Conservation (phyloP, 2,113 vertebrate species). For the Epinephelus cyanopodus region DNA sequence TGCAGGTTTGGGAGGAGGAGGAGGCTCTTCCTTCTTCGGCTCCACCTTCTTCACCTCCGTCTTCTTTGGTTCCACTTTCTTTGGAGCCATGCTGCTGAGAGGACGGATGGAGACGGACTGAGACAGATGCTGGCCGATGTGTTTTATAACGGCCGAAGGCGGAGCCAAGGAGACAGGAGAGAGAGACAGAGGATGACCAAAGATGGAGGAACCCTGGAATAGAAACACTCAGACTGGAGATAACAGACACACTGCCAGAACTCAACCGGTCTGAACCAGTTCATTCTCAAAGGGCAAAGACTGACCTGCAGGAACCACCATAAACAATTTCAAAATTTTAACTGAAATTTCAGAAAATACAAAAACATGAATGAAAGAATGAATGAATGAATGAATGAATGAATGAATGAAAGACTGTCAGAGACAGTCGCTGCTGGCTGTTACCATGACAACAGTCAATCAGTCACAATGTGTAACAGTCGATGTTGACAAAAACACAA, state of each 20-base stretch:
- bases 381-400: neutral
- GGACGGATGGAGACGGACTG: neutral
- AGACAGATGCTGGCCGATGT: neutral
- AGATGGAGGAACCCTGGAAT: conserved; percentile 73
- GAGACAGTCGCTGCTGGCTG: neutral
- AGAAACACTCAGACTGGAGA: conserved; percentile 58
- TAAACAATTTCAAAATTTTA: neutral
- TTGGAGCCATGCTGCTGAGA: conserved; percentile 64
- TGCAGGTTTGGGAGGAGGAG: conserved; percentile 33
- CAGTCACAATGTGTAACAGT: neutral
- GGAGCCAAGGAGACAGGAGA: conserved; percentile 13
- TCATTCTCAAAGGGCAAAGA: neutral
- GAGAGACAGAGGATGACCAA: conserved; percentile 37
- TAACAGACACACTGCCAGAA: conserved; percentile 43
- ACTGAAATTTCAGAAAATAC: neutral
- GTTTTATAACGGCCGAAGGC: conserved; percentile 41
- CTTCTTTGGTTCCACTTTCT: conserved; percentile 81
- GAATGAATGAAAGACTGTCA: too few species aligned
- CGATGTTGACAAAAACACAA: too few species aligned
- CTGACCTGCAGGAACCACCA: neutral
- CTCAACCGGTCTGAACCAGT: neutral
- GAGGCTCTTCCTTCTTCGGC: conserved; percentile 79
- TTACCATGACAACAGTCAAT: neutral
- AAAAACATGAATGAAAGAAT: neutral
- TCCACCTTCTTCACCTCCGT: conserved; percentile 83